These are phyloP conservation scores for Stomatorhinus walkeri DNA, from an alignment of 2,797 vertebrate genomes.

Conservation along the genomic window DNA sequence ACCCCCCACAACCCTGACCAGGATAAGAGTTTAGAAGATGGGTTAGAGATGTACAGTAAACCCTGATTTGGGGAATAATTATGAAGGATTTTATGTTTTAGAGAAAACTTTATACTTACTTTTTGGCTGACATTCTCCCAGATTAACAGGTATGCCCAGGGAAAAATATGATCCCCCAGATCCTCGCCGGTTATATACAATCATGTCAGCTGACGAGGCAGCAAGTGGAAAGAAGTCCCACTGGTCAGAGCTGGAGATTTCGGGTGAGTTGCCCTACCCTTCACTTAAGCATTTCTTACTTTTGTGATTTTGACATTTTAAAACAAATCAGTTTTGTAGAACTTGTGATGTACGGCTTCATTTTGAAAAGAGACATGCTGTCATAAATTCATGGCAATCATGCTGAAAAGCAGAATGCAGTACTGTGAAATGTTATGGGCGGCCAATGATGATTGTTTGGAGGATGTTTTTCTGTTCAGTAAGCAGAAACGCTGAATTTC, in stretches of 20 bases:
- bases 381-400: background rate
- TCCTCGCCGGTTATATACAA: constrained; percentile 96
- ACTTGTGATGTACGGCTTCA: background rate
- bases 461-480: background rate
- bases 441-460: background rate
- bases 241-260: constrained; percentile 93
- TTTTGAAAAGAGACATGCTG: background rate
- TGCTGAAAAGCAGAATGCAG: background rate
- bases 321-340: constrained; percentile 39
- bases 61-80: background rate
- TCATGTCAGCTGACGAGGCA: constrained; percentile 97
- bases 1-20: background rate
- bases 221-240: constrained; percentile 92
- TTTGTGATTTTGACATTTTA: constrained; percentile 33
- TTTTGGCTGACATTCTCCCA: constrained; percentile 39
- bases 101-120: background rate
- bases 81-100: background rate
- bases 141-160: constrained; percentile 99
- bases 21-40: background rate
- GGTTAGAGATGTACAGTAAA: background rate
- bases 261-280: constrained; percentile 66
- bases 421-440: background rate
- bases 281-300: background rate
- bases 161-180: constrained; percentile 99
- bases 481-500: background rate